phyloP scores from a whole-genome alignment of 2,113 vertebrate species.

The Oncorhynchus keta region DNA sequence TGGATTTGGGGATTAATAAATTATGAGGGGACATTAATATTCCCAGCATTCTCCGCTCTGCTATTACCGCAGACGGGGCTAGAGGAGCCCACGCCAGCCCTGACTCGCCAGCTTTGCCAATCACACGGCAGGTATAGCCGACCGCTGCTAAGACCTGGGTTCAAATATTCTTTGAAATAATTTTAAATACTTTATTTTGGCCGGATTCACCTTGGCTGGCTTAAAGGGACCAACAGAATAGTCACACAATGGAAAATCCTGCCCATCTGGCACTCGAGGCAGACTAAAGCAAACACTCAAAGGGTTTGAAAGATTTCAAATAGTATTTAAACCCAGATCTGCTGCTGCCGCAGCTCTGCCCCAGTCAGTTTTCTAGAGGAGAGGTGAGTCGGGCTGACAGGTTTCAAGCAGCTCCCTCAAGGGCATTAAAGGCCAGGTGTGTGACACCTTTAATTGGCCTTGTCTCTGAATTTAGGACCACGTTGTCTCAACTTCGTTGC shows the following conservation, averaged over 20 bases:
- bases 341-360: constrained; percentile 42
- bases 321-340: too few relatives aligned
- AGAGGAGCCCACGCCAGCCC: constrained; percentile 25
- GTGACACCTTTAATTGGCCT: constrained; percentile 38
- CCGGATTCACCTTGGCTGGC: neutral
- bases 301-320: too few relatives aligned
- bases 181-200: too few relatives aligned
- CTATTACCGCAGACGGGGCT: constrained; percentile 56
- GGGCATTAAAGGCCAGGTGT: constrained; percentile 57
- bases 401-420: constrained; percentile 55
- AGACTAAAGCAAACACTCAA: too few relatives aligned
- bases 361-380: constrained; percentile 38
- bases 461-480: constrained; percentile 32
- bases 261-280: too few relatives aligned
- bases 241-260: too few relatives aligned
- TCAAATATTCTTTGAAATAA: too few relatives aligned
- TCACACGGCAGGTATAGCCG: constrained; percentile 47
- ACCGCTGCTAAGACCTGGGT: neutral
- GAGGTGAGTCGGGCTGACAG: constrained; percentile 60
- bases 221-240: neutral
- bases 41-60: constrained; percentile 57
- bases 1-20: constrained; percentile 74
- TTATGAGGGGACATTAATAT: constrained; percentile 76
- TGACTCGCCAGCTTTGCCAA: constrained; percentile 55
- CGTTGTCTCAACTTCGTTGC: constrained; percentile 9